Base-by-base conservation (phyloP, 2,888 invertebrate species). In the Agrotis ipsilon region DNA sequence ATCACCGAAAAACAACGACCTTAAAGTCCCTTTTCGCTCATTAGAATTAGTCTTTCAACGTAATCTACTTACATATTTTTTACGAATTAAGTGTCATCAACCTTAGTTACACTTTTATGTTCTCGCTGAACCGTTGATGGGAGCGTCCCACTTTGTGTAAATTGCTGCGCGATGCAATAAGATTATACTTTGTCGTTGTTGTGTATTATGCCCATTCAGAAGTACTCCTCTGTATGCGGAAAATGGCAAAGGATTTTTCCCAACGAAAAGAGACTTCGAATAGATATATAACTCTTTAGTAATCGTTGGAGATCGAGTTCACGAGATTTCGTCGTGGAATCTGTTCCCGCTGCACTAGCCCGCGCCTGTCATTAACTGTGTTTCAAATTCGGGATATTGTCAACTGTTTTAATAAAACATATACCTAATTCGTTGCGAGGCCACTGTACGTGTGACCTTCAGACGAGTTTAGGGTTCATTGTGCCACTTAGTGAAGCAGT, bases 381-480 rank as follows among this genome's bases (percentile, higher is more conserved):
- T 76, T 58, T 68, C 62, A 19, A 69, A 59, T 76, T 68, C 24
- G 48, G 49, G 57, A 60, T 60, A 76, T 48, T 69, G 76, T 75
- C 60, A 76, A 72, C 64, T 60, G 81, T 81, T 80, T 72, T 60
- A 84, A 68, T 83, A 59, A 75, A 78, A 69, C 70, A 72, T 67
- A 78, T 65, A n/a, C n/a, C n/a, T n/a, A 72, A 72, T 75, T 59
- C 27, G 76, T 67, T 57, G 19, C 65, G 83, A 80, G 85, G 85
- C 76, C 79, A 72, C 58, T 69, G 74, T 75, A 75, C 79, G 68
- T 63, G 54, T 80, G 78, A 86, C 90, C 90, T 89, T 89, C 86
- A 85, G 65, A 81, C 81, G 52, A 82, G 86, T 86, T 87, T 83
- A 81, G 75, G 77, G 75, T 83, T 86, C 86, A 87, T 87, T 78